Evolutionary conservation across 2,888 invertebrate species (phyloP), one percentile per base, ranked within the genome.

Genomic region (Leucozona laternaria): DNA sequence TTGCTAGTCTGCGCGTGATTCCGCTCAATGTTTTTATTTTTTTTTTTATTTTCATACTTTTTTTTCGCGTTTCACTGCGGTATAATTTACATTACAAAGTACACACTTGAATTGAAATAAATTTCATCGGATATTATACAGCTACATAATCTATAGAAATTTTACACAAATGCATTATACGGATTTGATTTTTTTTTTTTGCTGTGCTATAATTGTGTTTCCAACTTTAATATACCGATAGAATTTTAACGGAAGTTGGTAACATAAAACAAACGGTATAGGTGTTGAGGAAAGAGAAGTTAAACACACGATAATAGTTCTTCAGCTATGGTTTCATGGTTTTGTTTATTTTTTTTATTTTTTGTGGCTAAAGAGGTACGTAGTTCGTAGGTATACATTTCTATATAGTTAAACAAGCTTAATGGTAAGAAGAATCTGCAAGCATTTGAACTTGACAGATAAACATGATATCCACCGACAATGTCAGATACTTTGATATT

Each of bases 1-100:
- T 80, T 85, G 84, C 31, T 71, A 66, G 80, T 37, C 77, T 85
- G 80, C 72, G 77, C 85, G 85, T 85, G 81, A 85, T 77, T 85
- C 81, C 81, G 85, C 77, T 68, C n/a, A 25, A 53, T 37, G 15
- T 50, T 50, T 48, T 66, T 13, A 8, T 79, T 66, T 64, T 64
- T 28, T n/a, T 15, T 13, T 11, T 71, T 55, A 34, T 20, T 76
- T 58, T 58, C 37, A 15, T 40, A 40, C 15, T 15, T 28, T 45
- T 11, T 79, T 43, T 58, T n/a, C n/a, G n/a, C 28, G 2, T 73
- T 50, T 57, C 40, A 58, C 72, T 68, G 66, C 66, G 58, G 17
- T 70, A 43, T 22, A 62, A 25, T 37, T 48, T 73, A 43, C 66
- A 70, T 15, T 37, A 68, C n/a, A 37, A 15, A 48, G 34, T 22